Base-by-base conservation (phyloP, 2,797 vertebrate genomes). In the Zalophus californianus region DNA sequence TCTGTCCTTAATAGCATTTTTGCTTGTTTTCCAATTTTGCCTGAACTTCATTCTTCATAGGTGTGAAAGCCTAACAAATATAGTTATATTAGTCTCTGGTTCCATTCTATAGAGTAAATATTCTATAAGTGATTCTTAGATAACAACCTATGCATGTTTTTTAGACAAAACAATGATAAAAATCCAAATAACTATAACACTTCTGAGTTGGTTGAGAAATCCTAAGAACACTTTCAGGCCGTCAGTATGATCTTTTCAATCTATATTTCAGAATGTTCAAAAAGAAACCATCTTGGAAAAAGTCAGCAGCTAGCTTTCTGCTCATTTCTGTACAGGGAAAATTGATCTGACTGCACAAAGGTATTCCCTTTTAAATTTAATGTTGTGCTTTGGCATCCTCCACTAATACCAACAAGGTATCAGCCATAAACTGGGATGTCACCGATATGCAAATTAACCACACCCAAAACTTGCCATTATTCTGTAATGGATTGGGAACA, bases 191-290 rank as follows among this genome's bases (percentile, higher is more conserved):
- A 56, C 20, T 4, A 20, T 0, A 90, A 58, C 38, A 44, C 32
- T 90, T 87, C 25, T 9, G 20, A 62, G 4, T 15, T 72, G 44
- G 52, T 0, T 54, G 35, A 84, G 90, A 93, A 64, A 82, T 16
- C 29, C 68, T 15, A 48, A 73, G 23, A 85, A 86, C 18, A 48
- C 23, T 50, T 62, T 56, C 64, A 38, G 48, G 23, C 44, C 77
- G 86, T 23, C 25, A 73, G 15, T 14, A 58, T 50, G 66, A 66
- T 83, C 75, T 72, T 83, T 68, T 66, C 60, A 20, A 50, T 14
- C 44, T 80, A 41, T 38, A 75, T 93, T 89, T 78, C 38, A 78
- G 92, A 89, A 87, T 68, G 15, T 54, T 85, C 58, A 68, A 72
- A 93, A 83, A 82, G 14, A 91, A 41, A 68, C 13, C 32, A 62